Base-by-base conservation (phyloP, 2,888 invertebrate species). In the Pollenia griseotomentosa region DNA sequence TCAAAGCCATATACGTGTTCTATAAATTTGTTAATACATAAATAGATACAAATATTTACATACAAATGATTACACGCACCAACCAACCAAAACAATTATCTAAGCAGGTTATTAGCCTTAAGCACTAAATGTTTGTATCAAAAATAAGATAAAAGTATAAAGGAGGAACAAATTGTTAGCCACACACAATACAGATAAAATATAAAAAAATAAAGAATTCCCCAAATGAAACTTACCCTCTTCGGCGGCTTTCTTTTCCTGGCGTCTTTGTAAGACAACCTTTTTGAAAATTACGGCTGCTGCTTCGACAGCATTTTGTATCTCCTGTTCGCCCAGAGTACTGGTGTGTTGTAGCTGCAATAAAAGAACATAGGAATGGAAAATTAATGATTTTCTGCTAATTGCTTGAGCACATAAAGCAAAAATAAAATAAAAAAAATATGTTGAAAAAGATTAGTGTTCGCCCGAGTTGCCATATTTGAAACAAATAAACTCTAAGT, bases 241-340 rank as follows among this genome's bases (percentile, higher is more conserved):
- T 86, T 93, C 93, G 78, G 92, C 92, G 48, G 91, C 92, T 89
- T 93, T 91, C 77, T 90, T 91, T 84, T 89, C 89, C 79, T 90
- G 89, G 40, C 93, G 92, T 1, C 93, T 90, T 88, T 93, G 93
- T 48, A 93, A 88, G 4, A 93, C 93, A 4, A 93, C 93, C 87
- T 93, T 93, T 89, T 93, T 93, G 82, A 93, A 93, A 66, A 93
- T 90, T 44, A 93, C 93, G 42, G 93, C 93, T 2, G 93, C 93
- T 5, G 93, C 93, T 83, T 93, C 93, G 59, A 93, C 93, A 84
- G 93, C 93, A 92, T 91, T 93, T 88, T 93, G 93, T 59, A 93
- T 92, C 90, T 93, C 93, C 84, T 93, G 93, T 84, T 93, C 93
- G 16, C 93, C 93, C 87, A 93, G 83, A 11, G 93, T 93, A 85